Evolutionary conservation across 2,888 invertebrate genomes (phyloP), one percentile per base, ranked within the genome.

Genomic region (Apomyelois bistriatella): DNA sequence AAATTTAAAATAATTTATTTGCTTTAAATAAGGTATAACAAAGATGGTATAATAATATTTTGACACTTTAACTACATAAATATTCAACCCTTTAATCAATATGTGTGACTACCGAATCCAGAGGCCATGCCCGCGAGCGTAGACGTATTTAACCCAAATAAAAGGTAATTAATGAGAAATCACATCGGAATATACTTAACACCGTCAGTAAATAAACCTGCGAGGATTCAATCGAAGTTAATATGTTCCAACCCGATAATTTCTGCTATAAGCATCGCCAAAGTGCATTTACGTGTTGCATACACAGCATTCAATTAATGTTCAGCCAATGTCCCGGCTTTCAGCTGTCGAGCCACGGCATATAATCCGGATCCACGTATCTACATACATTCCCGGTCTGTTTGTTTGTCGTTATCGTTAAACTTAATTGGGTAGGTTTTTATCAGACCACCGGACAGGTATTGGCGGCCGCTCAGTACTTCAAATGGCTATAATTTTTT

Each of bases 221-320:
- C 32, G 40, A 49, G 38, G 46, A 57, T 57, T 58, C 57, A 57
- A 58, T 60, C 58, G 53, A 55, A 56, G 60, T 60, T 58, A 58
- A 58, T 58, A 60, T 56, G 58, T 56, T 50, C 42, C 58, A 54
- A 56, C 55, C 53, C 60, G 55, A 60, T 60, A 58, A 60, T 57
- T 60, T 57, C 58, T 53, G 52, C 56, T 62, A 65, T 68, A 61
- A 61, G 56, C 60, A 59, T 57, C 58, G 57, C 56, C 55, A 60
- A 68, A 73, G 69, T 73, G 73, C 74, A 70, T 73, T 74, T 70
- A 70, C 73, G 68, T 72, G 73, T 52, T 52, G 52, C 52, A 50
- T 50, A 40, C 48, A 48, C 40, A 32, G 49, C 49, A 50, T 40
- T 50, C 40, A 50, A 40, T 50, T 74, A 74, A 74, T 68, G 60